phyloP scores from a whole-genome alignment of 2,888 invertebrate species.

The Caenorhabditis parvicauda region DNA sequence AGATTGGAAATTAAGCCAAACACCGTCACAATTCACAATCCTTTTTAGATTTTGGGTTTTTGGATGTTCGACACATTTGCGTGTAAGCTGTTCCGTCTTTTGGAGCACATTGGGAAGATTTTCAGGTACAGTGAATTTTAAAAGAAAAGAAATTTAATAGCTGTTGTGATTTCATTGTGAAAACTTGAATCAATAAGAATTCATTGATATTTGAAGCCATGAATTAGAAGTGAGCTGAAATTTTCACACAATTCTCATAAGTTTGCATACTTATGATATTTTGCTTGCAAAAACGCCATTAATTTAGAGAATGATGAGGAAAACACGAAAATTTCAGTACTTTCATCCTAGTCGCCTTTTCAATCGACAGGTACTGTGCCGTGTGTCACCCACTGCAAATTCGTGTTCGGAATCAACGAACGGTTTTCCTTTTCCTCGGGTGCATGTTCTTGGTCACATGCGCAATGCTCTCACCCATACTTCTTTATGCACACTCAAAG shows the following conservation, averaged over 20 bases:
- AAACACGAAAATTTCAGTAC: conserved; percentile 33
- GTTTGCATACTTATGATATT: too few species aligned
- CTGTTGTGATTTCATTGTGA: too few species aligned
- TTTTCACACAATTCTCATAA: neutral
- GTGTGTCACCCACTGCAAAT: conserved; percentile 46
- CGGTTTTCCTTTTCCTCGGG: conserved; percentile 31
- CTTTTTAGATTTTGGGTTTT: conserved; percentile 57
- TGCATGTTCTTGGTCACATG: conserved; percentile 38
- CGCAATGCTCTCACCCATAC: conserved; percentile 39
- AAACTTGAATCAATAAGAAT: neutral
- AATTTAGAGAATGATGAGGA: too few species aligned
- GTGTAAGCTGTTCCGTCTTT: conserved; percentile 62
- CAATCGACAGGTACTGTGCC: conserved; percentile 44
- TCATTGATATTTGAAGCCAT: neutral
- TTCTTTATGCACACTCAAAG: conserved; percentile 45
- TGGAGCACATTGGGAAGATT: conserved; percentile 59
- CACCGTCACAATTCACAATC: conserved; percentile 13
- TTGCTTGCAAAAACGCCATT: too few species aligned
- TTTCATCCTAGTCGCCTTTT: conserved; percentile 47
- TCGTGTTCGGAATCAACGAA: conserved; percentile 30
- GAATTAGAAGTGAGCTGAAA: neutral
- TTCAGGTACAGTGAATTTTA: too few species aligned
- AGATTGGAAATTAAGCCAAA: neutral
- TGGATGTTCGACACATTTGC: conserved; percentile 62
- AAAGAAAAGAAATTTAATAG: too few species aligned